Base-by-base conservation (phyloP, 1,140 invertebrate species). In the Archegozetes longisetosus region DNA sequence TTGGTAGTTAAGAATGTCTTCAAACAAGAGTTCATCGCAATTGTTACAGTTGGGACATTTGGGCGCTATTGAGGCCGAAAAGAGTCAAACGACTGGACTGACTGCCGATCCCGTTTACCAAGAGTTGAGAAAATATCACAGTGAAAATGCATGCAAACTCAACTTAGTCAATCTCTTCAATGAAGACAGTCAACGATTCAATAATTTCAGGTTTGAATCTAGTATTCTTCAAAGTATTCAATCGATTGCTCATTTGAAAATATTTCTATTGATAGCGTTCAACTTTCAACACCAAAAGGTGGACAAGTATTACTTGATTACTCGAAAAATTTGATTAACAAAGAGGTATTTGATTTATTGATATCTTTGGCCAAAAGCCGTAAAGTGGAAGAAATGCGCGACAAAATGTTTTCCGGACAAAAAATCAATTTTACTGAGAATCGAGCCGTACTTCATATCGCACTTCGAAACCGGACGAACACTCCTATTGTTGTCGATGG, bases 381-480 rank as follows among this genome's bases (percentile, higher is more conserved):
- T 4, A 82, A 86, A 67, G 81, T 98, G 29, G 86, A 88, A 72
- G 74, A 81, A 64, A 86, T 88, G 17, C 79, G 92, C 66, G 80
- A 89, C 76, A 85, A 84, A 28, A 97, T 99, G 93, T 98, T 98
- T 71, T 70, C 71, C 64, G 96, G 93, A 29, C 78, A 90, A 68
- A 91, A 89, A 69, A 98, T 99, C 32, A 99, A 99, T 74, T 93
- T 96, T 67, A 99, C 96, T 1, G 96, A 99, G 75, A 80, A 90
- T 68, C 79, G 94, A 64, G 85, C 95, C 47, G 96, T 99, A 1
- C 74, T 99, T 1, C 96, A 99, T 72, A 80, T 86, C 48, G 96
- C 96, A 20, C 76, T 99, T 25, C 79, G 96, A 53, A 97, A 98
- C 70, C 77, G 85, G 49, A 76, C 78, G 51, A 86, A 86, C 69